Evolutionary conservation across 2,797 vertebrate species (phyloP).

Genomic region (Periparus ater): DNA sequence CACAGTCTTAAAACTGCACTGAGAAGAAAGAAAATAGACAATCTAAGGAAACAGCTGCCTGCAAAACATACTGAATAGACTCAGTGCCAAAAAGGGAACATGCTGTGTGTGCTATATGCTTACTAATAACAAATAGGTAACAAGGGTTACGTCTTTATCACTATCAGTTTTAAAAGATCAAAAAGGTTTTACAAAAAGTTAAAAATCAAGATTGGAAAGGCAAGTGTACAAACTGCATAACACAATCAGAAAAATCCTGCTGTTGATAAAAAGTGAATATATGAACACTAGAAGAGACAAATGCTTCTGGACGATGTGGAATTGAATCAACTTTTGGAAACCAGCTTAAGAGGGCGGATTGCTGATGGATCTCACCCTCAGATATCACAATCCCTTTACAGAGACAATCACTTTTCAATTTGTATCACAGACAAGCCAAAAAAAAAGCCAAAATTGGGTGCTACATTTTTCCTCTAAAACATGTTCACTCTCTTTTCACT

Average conservation of each 20-base stretch:
- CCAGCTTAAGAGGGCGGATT: background rate
- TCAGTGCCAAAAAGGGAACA: background rate
- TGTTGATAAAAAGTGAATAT: background rate
- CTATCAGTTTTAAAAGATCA: background rate
- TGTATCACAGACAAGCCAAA: background rate
- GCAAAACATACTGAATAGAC: slow-evolving; percentile 18
- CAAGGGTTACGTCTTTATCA: background rate
- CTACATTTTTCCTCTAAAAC: background rate
- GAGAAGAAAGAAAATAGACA: slow-evolving; percentile 40
- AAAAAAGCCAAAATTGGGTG: background rate
- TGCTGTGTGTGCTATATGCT: background rate
- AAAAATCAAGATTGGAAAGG: background rate
- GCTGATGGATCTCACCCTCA: background rate
- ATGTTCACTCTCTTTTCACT: background rate
- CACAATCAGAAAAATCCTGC: background rate
- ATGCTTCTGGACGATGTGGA: background rate
- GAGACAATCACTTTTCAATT: background rate
- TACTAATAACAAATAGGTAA: slow-evolving; percentile 12
- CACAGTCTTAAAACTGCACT: slow-evolving; percentile 2
- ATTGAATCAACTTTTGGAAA: background rate
- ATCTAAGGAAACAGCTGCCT: slow-evolving; percentile 58
- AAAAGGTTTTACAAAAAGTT: background rate
- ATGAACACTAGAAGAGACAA: background rate
- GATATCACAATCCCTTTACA: background rate
- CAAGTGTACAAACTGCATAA: background rate